Base-by-base conservation (phyloP, 2,113 vertebrate species). In the Tamias sibiricus region DNA sequence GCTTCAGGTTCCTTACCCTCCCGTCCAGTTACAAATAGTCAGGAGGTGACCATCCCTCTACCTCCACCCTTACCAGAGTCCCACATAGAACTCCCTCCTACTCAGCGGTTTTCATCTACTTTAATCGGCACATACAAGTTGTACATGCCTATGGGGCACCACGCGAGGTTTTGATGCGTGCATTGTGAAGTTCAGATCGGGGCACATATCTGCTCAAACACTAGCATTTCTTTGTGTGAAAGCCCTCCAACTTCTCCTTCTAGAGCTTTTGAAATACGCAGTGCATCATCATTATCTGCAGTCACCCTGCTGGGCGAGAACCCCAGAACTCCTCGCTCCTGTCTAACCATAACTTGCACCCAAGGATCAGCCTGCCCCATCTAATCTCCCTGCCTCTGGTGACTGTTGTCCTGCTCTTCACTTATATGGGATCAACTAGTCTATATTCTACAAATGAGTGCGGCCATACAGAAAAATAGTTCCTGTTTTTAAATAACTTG, bases 1-100 rank as follows among this genome's bases (percentile, higher is more conserved):
- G 10, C 20, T 52, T 3, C 8, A 0, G 17, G 4, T 66, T 30
- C 22, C 16, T 57, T 17, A 26, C 6, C 8, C 4, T 24, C 6
- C 20, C 57, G 22, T 57, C 16, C 47, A 42, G 30, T 28, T 17
- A 44, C 13, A 35, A 32, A 44, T 24, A 26, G 11, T 13, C 2
- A 40, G 11, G 37, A 10, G 52, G 32, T 8, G 32, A 72, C 8
- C 19, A 12, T 0, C 26, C 54, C 28, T 35, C 40, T 1, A 7
- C 28, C 16, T 20, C 7, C 4, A 35, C 19, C 35, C 26, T 8
- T 40, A 8, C 22, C 32, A 44, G 8, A 2, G 12, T 24, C 12
- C 14, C 40, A 54, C 3, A 40, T 24, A 37, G 20, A 66, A 69
- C 10, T 17, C 35, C 42, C 44, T 42, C 30, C 14, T 28, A 2